Conservation (phyloP, 2,797 vertebrate species). For the Eulemur albifrons region DNA sequence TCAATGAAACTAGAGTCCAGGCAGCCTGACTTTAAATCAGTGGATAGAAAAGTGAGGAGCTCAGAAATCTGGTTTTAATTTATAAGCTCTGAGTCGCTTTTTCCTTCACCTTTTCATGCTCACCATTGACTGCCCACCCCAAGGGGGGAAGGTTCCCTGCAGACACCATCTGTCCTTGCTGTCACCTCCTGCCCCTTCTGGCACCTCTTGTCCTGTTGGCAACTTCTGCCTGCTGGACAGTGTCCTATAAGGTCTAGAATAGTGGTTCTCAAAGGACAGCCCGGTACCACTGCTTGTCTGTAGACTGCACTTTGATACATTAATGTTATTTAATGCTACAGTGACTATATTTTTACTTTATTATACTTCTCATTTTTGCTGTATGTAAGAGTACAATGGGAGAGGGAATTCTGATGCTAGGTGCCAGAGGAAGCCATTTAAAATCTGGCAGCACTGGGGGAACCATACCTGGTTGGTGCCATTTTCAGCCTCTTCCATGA, state of each 20-base stretch:
- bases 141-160: not conserved
- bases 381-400: not conserved
- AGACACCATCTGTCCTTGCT: conserved; percentile 56
- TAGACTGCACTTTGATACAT: not conserved
- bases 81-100: not conserved
- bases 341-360: not conserved
- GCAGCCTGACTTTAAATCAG: not conserved
- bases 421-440: not conserved
- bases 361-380: not conserved
- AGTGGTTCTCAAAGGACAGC: not conserved
- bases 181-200: conserved; percentile 54
- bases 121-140: not conserved
- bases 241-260: not conserved
- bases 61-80: conserved; percentile 30
- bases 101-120: not conserved
- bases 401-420: not conserved
- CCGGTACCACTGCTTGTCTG: not conserved
- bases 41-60: not conserved
- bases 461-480: not conserved
- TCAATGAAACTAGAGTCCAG: not conserved
- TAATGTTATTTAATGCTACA: not conserved
- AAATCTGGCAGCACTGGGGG: not conserved
- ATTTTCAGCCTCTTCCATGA: not conserved
- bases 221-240: not conserved
- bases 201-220: conserved; percentile 7